Conservation (phyloP, 2,797 vertebrate genomes). For the Gymnocypris eckloni region DNA sequence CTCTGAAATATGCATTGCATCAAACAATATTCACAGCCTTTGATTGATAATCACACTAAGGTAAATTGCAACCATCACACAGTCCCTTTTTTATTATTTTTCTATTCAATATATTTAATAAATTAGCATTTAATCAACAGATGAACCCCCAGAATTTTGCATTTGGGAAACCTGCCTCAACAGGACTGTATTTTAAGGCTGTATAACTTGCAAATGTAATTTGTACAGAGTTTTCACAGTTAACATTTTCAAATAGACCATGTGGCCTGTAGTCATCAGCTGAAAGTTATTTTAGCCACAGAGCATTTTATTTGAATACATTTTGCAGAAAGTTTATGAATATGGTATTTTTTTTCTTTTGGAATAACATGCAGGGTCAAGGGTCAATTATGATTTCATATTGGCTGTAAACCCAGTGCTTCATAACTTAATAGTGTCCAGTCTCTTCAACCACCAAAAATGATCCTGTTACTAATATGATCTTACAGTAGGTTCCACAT, state of each 20-base stretch:
- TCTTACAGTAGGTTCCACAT: conserved; percentile 9
- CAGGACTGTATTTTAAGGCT: background rate
- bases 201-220: background rate
- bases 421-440: background rate
- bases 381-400: background rate
- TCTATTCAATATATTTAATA: background rate
- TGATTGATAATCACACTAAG: background rate
- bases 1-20: background rate
- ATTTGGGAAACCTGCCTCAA: background rate
- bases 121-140: background rate
- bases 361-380: background rate
- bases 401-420: background rate
- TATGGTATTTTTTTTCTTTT: background rate
- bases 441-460: background rate
- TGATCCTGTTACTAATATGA: conserved; percentile 9
- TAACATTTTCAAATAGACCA: background rate
- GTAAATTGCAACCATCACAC: background rate
- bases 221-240: background rate
- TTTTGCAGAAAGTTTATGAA: background rate
- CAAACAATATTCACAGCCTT: background rate
- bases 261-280: background rate
- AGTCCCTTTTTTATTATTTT: background rate
- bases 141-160: background rate
- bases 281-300: background rate
- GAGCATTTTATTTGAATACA: background rate